phyloP scores from a whole-genome alignment of 2,888 invertebrate species.

The Chrysolina americana region DNA sequence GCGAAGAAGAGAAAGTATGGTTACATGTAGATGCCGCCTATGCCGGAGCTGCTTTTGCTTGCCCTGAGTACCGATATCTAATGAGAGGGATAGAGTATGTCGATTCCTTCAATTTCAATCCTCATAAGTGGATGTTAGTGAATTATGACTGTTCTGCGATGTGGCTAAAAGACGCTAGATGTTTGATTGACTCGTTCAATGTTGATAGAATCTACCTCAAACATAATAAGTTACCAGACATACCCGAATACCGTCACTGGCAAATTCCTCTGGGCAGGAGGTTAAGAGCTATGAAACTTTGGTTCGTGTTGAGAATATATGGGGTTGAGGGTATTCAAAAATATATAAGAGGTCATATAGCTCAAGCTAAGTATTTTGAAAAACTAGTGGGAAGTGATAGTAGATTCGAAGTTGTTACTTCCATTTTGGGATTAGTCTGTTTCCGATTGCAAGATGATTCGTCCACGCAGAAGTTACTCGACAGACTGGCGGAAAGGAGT shows the following conservation, averaged over 20 bases:
- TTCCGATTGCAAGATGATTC: conserved; percentile 87
- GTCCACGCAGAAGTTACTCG: conserved; percentile 80
- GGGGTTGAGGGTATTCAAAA: conserved; percentile 86
- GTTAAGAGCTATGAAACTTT: conserved; percentile 91
- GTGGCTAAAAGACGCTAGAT: conserved; percentile 88
- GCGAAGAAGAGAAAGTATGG: conserved; percentile 85
- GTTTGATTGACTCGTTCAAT: conserved; percentile 89
- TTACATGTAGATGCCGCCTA: conserved; percentile 97
- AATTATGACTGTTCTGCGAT: conserved; percentile 97
- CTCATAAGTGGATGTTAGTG: conserved; percentile 96
- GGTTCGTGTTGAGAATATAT: conserved; percentile 90
- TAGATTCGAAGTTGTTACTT: conserved; percentile 81
- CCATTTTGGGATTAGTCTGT: conserved; percentile 81
- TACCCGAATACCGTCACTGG: conserved; percentile 84
- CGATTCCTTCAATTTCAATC: conserved; percentile 94
- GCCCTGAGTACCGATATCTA: conserved; percentile 85
- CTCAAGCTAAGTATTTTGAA: conserved; percentile 86
- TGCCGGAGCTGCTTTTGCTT: conserved; percentile 92
- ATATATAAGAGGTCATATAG: conserved; percentile 83
- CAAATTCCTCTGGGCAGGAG: conserved; percentile 90
- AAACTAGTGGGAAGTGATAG: conserved; percentile 79
- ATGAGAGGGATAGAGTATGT: conserved; percentile 81
- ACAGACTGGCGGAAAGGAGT: conserved; percentile 81
- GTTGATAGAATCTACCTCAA: conserved; percentile 94
- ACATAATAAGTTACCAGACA: conserved; percentile 78